These are phyloP conservation scores for Holacanthella duospinosa DNA, from an alignment of 2,888 invertebrate species.

Conservation along the genomic window DNA sequence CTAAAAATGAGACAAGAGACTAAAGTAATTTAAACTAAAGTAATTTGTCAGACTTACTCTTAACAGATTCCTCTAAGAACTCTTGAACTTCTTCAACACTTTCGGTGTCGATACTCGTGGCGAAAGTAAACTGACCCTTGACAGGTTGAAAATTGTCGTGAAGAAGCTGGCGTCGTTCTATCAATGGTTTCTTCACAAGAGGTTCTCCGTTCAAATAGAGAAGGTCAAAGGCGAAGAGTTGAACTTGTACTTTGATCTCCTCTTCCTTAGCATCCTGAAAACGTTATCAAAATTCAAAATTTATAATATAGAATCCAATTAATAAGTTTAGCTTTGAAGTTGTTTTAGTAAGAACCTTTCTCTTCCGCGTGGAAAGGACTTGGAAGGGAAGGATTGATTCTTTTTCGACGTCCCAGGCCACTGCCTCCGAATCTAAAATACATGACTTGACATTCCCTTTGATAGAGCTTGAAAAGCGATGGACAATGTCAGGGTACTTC, in stretches of 20 bases:
- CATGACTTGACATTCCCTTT: constrained; percentile 56
- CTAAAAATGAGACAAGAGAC: constrained; percentile 42
- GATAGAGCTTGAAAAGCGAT: constrained; percentile 48
- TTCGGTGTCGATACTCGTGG: constrained; percentile 66
- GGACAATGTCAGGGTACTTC: constrained; percentile 91
- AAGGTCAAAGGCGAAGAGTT: constrained; percentile 93
- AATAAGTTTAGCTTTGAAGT: background rate
- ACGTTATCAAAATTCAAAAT: too few relatives aligned
- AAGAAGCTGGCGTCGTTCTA: constrained; percentile 60
- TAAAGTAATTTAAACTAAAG: background rate
- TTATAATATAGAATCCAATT: background rate
- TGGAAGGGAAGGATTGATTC: constrained; percentile 93
- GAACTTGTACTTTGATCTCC: constrained; percentile 78
- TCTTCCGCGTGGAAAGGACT: constrained; percentile 82
- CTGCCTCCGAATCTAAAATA: constrained; percentile 91
- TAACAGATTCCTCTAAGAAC: constrained; percentile 87
- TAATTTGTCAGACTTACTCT: constrained; percentile 48
- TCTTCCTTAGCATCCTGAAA: constrained; percentile 49
- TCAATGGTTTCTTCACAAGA: constrained; percentile 66
- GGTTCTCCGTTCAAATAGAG: constrained; percentile 80
- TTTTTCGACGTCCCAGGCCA: constrained; percentile 83
- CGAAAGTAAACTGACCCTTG: constrained; percentile 76
- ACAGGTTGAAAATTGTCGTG: constrained; percentile 53
- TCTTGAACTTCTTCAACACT: constrained; percentile 84
- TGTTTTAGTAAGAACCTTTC: too few relatives aligned